Evolutionary conservation across 2,888 invertebrate genomes (phyloP), one percentile per base, ranked within the genome.

Genomic region (Brachylomia viminalis): DNA sequence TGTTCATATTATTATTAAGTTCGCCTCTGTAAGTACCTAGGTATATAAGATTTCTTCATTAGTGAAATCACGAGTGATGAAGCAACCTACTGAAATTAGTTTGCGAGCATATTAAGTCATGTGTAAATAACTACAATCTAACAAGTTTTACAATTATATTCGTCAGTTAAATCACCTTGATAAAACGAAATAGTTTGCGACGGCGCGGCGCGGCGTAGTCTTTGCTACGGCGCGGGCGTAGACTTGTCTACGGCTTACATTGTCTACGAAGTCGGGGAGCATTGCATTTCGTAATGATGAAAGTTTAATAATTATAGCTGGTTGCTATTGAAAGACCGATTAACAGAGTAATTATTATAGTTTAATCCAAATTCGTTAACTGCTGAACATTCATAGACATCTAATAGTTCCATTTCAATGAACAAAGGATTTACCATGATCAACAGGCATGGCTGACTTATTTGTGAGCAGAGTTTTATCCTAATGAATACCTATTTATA

Each of bases 81-180:
- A 47, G 47, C 54, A 64, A 58, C 38, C 52, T 15, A 42, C n/a
- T 42, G 42, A 10, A 42, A 42, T 42, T 67, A 62, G 45, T 70
- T 73, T 58, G 17, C n/a, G 27, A 74, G 54, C 58, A 74, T 61
- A 70, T 70, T 56, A 65, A 80, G 47, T 80, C 84, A 79, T 65
- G 75, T 75, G 83, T 79, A 45, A 73, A 80, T 64, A 67, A 78
- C 59, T 71, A 67, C 45, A 68, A 69, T 47, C 17, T 58, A 62
- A 74, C 20, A 74, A 83, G 79, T 75, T 82, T 83, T 65, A 83
- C 56, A 76, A 82, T 72, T 72, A 72, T 13, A n/a, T 72, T 17
- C 33, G 45, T 75, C 47, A 33, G 70, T 78, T 78, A 58, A 75
- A 71, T 83, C 49, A 76, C 76, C 62, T 82, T 83, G 56, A 72